phyloP scores from a whole-genome alignment of 2,113 vertebrate species.

The Pitta sordida region DNA sequence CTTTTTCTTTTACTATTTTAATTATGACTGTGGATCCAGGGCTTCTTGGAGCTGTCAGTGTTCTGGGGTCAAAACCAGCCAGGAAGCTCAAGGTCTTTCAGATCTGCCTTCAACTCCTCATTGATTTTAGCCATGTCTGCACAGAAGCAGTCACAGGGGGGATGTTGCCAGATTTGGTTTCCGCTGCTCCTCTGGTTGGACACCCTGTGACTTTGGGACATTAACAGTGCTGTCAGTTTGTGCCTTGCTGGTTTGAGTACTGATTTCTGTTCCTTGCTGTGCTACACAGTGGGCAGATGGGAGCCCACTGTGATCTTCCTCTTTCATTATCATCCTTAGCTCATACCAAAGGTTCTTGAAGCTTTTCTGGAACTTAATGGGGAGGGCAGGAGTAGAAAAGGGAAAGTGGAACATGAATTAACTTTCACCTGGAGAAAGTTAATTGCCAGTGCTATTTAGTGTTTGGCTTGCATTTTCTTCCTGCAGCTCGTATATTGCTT shows the following conservation, averaged over 20 bases:
- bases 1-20: not conserved
- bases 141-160: not conserved
- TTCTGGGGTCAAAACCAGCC: not conserved
- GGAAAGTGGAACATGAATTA: not conserved
- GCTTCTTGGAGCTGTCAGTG: not conserved
- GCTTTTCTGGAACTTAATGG: not conserved
- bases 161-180: not conserved
- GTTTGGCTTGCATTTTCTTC: not conserved
- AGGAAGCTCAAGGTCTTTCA: not conserved
- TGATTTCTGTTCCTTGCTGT: not conserved
- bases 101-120: not conserved
- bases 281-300: not conserved
- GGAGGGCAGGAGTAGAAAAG: not conserved
- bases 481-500: not conserved
- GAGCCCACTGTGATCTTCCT: not conserved
- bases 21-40: not conserved
- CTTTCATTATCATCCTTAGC: not conserved
- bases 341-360: not conserved
- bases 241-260: not conserved
- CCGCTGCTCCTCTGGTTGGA: not conserved
- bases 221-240: not conserved
- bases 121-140: not conserved
- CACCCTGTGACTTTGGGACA: not conserved
- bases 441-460: rapidly evolving
- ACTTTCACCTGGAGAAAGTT: not conserved